These are phyloP conservation scores for Caretta caretta DNA, from an alignment of 2,113 vertebrate genomes.

Conservation along the genomic window DNA sequence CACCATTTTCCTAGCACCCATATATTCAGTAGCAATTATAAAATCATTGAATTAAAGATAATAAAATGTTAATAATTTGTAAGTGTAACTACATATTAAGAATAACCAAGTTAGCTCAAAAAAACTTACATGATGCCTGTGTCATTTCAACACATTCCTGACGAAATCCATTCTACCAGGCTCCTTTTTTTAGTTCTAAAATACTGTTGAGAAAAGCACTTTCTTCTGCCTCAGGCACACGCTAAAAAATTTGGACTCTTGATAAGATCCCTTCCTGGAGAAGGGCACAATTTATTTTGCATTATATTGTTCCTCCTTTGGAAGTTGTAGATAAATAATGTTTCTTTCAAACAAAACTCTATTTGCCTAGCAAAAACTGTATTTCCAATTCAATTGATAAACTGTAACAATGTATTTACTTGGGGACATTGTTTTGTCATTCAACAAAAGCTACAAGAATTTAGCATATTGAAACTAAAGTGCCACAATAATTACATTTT, in stretches of 20 bases:
- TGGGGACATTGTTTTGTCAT: background rate
- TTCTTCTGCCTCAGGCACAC: background rate
- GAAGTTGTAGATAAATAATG: background rate
- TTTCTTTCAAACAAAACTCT: background rate
- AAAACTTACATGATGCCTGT: background rate
- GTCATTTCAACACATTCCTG: background rate
- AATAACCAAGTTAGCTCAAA: background rate
- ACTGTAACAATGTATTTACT: slow-evolving; percentile 5
- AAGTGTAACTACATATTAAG: background rate
- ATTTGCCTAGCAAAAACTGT: slow-evolving; percentile 2
- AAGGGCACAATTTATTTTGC: background rate
- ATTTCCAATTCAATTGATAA: background rate
- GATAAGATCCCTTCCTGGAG: background rate
- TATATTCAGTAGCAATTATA: background rate
- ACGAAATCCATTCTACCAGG: background rate
- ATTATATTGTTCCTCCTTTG: background rate
- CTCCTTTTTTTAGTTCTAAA: background rate
- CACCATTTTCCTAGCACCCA: background rate
- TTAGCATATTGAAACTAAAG: slow-evolving; percentile 18
- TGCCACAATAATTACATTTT: background rate
- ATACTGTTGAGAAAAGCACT: background rate
- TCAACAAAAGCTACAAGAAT: background rate
- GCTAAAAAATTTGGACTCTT: background rate
- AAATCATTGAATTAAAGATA: background rate
- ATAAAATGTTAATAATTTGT: background rate